Percentiles rank a stretch among this genome's conserved stretches.
Conservation (phyloP, 2,797 vertebrate species). For the Coendou prehensilis region DNA sequence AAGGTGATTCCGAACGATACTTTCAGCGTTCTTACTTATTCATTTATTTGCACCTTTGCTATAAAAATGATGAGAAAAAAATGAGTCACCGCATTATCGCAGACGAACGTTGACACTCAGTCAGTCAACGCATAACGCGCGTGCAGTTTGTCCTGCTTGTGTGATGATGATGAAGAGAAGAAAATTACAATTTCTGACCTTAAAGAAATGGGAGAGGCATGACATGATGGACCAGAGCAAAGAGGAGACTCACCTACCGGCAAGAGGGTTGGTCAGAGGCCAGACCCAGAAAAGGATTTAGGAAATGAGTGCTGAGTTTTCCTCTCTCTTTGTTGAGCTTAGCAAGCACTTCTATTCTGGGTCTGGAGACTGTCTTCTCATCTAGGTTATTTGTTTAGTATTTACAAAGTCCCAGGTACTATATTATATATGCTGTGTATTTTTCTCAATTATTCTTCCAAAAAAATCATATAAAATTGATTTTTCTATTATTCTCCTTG, state of each 20-base stretch:
- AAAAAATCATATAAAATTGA: not conserved
- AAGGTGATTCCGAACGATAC: not conserved
- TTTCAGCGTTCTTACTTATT: not conserved
- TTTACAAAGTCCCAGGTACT: not conserved
- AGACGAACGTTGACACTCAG: not conserved
- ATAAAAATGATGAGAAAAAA: not conserved
- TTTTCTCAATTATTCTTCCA: slow-evolving; percentile 33
- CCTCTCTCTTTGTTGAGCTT: not conserved
- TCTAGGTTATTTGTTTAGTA: not conserved
- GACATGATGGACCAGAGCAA: not conserved
- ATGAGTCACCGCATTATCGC: not conserved
- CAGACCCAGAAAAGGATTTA: not conserved
- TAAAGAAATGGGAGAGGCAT: not conserved
- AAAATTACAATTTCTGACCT: not conserved
- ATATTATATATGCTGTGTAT: not conserved
- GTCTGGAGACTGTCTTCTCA: not conserved
- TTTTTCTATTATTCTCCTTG: not conserved
- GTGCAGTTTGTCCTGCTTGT: not conserved
- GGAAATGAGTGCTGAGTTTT: not conserved
- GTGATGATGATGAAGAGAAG: not conserved
- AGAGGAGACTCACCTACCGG: not conserved
- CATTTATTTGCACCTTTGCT: slow-evolving; percentile 18
- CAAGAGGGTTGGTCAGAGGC: not conserved
- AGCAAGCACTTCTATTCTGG: not conserved
- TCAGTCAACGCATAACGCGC: not conserved